A percentile compares a stretch with the other conserved stretches of the same genome.
phyloP scores from a whole-genome alignment of 2,888 invertebrate species.

The Ectemnius cavifrons region DNA sequence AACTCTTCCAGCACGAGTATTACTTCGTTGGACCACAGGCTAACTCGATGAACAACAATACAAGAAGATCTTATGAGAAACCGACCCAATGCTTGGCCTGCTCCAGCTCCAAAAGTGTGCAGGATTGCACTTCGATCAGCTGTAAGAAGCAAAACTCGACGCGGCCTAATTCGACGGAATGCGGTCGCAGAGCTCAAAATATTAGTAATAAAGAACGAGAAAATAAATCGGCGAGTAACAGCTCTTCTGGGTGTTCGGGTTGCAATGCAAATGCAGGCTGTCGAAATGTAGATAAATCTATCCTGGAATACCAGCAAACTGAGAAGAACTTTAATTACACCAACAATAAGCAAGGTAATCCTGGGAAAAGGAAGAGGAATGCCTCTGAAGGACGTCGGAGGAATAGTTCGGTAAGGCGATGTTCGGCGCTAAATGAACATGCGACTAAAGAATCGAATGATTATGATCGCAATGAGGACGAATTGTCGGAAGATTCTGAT shows the following conservation, averaged over 20 bases:
- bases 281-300: no score
- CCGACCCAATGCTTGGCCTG: not conserved
- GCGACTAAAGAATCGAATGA: not conserved
- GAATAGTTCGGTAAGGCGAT: not conserved
- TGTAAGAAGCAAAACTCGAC: not conserved
- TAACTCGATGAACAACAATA: constrained; percentile 16
- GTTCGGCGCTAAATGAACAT: not conserved
- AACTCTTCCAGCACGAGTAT: constrained; percentile 52
- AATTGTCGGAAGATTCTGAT: not conserved
- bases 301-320: no score
- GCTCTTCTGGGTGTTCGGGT: no score
- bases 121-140: not conserved
- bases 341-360: not conserved
- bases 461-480: not conserved
- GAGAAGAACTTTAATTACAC: not conserved
- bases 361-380: not conserved
- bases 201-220: not conserved
- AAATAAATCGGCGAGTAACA: not conserved
- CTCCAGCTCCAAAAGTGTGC: not conserved
- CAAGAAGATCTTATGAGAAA: not conserved
- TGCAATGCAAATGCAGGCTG: no score
- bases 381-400: not conserved
- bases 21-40: constrained; percentile 57
- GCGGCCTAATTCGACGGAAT: not conserved
- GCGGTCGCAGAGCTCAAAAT: not conserved